Evolutionary conservation across 64 coral and sea anemone genomes (phyloP), one percentile per base, ranked within the genome.

Genomic region (Acropora tenuis): DNA sequence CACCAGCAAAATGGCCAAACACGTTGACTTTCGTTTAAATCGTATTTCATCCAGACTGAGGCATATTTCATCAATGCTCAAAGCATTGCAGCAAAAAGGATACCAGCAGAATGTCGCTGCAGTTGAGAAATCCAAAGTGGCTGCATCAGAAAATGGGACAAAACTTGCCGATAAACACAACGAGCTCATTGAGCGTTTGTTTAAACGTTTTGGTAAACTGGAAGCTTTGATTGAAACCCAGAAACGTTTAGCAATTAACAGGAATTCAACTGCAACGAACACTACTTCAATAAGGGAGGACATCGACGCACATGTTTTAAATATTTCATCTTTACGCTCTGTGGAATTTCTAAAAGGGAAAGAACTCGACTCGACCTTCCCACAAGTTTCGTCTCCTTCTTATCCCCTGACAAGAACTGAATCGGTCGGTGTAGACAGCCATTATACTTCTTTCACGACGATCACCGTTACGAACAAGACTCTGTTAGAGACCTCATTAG

Each of bases 41-140:
- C 63, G 63, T n/a, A 85, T 85, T 71, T 85, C 82, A 71, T 69
- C 63, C 18, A 85, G 72, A 44, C 82, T 85, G 4, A 85, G 49
- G 10, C 42, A 65, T 30, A 85, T 85, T 71, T 85, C 82, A 1
- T 85, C 82, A 71, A 65, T 85, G 15, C 82, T 85, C 18, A 72
- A 8, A 48, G 82, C 46, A 48, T 68, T 85, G 45, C 63, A 85
- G 65, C 11, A 50, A 11, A 85, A 69, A 41, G 46, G n/a, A 30
- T 10, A 3, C 16, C 8, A 13, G 6, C 42, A 20, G 3, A 85
- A 41, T 18, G 49, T 1, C 44, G 50, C 61, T 50, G 6, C 47
- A 1, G 1, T 11, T 30, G 18, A n/a, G 8, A 85, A 42, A 65
- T 85, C 82, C 30, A 30, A 72, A 48, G 11, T 72, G 48, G 43